A percentile compares a stretch with the other conserved stretches of the same genome.
Evolutionary conservation across 2,888 invertebrate species (phyloP).

Genomic region (Gortyna flavago): DNA sequence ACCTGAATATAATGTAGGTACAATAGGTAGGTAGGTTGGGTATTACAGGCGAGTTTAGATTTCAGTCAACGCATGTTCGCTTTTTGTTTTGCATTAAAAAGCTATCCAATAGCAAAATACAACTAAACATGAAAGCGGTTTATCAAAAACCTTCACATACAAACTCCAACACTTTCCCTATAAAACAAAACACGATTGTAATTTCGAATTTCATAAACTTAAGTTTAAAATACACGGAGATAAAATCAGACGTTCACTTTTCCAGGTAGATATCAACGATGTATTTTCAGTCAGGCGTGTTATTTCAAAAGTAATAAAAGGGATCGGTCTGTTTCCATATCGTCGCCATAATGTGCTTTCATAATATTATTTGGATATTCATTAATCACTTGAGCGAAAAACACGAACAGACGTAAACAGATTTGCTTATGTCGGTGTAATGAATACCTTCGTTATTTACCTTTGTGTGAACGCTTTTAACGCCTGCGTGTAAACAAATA

Average conservation of each 20-base stretch:
- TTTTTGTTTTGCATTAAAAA: slow-evolving; percentile 19
- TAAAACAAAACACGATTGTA: slow-evolving; percentile 33
- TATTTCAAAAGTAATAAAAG: slow-evolving; percentile 53
- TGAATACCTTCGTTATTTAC: slow-evolving; percentile 42
- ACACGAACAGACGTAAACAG: slow-evolving; percentile 54
- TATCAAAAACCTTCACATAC: slow-evolving; percentile 17
- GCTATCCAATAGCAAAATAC: background rate
- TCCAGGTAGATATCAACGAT: slow-evolving; percentile 42
- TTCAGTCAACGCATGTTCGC: background rate
- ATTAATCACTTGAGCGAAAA: slow-evolving; percentile 63
- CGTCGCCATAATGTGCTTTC: slow-evolving; percentile 61
- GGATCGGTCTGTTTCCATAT: slow-evolving; percentile 36
- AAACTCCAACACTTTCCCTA: slow-evolving; percentile 16
- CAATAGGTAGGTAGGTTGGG: background rate
- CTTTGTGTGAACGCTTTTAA: slow-evolving; percentile 24
- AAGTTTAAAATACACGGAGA: slow-evolving; percentile 31
- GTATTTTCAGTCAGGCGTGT: slow-evolving; percentile 33
- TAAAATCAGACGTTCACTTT: slow-evolving; percentile 39
- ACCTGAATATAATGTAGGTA: slow-evolving; percentile 1
- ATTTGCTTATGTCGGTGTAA: slow-evolving; percentile 44
- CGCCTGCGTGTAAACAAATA: slow-evolving; percentile 26
- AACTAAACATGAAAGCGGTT: slow-evolving; percentile 7
- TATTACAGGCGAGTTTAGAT: background rate
- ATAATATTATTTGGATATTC: slow-evolving; percentile 65
- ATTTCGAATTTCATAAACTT: slow-evolving; percentile 30